These are phyloP conservation scores for Ianthella basta DNA, from an alignment of 37 sponge, comb jelly and placozoan species.

Conservation along the genomic window DNA sequence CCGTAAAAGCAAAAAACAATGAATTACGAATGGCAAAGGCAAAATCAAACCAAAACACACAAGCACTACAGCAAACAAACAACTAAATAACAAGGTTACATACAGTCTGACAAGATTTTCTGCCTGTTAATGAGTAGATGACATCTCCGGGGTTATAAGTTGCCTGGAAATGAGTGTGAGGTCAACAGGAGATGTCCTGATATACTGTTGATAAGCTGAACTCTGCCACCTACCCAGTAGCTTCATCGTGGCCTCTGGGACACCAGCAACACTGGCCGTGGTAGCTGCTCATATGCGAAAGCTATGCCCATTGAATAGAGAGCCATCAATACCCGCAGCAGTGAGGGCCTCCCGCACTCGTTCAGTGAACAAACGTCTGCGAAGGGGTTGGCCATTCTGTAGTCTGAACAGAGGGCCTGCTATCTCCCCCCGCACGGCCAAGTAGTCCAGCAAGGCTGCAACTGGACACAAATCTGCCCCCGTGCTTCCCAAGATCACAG, in stretches of 20 bases:
- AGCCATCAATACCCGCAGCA: background rate
- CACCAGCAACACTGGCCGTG: slow-evolving; percentile 2
- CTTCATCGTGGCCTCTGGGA: slow-evolving; percentile 20
- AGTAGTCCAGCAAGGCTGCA: slow-evolving; percentile 15
- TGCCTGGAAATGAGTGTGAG: slow-evolving; percentile 7
- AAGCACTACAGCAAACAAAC: too few species aligned
- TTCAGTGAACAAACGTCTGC: background rate
- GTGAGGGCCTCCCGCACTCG: slow-evolving; percentile 6
- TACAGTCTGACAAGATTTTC: too few species aligned
- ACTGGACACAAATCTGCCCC: slow-evolving; percentile 27
- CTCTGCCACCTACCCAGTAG: slow-evolving; percentile 24
- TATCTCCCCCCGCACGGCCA: background rate
- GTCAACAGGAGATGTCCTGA: background rate
- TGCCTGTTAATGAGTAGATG: too few species aligned
- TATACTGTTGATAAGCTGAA: slow-evolving; percentile 13
- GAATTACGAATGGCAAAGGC: too few species aligned
- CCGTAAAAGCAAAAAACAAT: too few species aligned
- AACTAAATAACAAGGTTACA: too few species aligned
- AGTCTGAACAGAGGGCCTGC: slow-evolving; percentile 20
- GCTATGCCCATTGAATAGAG: slow-evolving; percentile 18
- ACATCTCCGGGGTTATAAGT: background rate
- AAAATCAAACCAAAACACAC: too few species aligned
- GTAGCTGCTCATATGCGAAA: slow-evolving; percentile 32
- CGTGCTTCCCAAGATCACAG: slow-evolving; percentile 9
- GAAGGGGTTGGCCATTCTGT: slow-evolving; percentile 2